Evolutionary conservation across 2,113 vertebrate species (phyloP), one percentile per base, ranked within the genome.

Genomic region (Loxodonta africana): DNA sequence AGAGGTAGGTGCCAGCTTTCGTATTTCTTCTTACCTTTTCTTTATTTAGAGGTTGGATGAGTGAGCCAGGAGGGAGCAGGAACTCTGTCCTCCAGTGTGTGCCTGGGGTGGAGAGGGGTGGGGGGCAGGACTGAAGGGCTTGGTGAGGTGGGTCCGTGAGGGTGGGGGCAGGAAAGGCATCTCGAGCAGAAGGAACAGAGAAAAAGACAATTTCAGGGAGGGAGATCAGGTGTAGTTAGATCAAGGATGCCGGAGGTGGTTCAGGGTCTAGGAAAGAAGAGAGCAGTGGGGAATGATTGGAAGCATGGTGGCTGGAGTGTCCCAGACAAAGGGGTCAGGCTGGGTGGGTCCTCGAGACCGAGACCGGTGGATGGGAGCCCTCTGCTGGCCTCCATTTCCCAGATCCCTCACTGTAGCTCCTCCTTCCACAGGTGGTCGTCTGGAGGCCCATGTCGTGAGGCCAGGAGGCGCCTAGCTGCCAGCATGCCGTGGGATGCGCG

Each of bases 401-500:
- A 23, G 2, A 73, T 8, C 21, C 65, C 96, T 90, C 37, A 91
- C 51, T 5, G 0, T 1, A 15, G 6, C 18, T 7, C 46, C 26
- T 37, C 8, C 18, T 14, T 5, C 44, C 1, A 21, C 74, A 97
- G 97, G 97, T 93, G 51, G n/a, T 25, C 8, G 44, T 60, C 60
- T 17, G 51, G 77, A 3, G 11, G 76, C 48, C 80, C 95, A 95
- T 93, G 96, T 30, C 20, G 1, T 97, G 96, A 96, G 83, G 81
- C 26, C 30, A 0, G 5, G 44, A 62, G 41, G 8, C 0, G 2
- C 41, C 78, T 9, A 0, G 46, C 51, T 6, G 41, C 83, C 96
- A 91, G 94, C 89, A 99, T 99, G 99, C 99, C 99, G 57, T 98
- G 99, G 99, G 98, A 98, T 41, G 60, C 99, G 26, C 96, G 96